Conservation (phyloP, 2,888 invertebrate species). For the Nephrotoma guestfalica region DNA sequence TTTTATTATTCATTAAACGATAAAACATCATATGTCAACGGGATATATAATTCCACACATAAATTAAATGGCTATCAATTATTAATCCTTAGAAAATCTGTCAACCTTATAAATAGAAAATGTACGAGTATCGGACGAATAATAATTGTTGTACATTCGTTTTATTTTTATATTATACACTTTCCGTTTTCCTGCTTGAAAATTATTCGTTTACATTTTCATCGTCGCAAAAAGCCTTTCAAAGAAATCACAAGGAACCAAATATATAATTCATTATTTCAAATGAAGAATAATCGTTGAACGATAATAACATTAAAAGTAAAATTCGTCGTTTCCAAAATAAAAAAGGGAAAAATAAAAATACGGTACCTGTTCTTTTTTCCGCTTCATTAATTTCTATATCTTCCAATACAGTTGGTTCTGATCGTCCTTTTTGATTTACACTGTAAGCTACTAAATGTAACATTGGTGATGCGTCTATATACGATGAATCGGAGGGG, state of each 20-base stretch:
- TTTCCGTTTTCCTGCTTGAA: not conserved
- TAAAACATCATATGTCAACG: not conserved
- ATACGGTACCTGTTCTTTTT: constrained; percentile 57
- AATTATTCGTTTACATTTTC: not conserved
- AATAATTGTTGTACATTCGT: not conserved
- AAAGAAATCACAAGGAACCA: not conserved
- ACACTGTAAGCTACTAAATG: constrained; percentile 67
- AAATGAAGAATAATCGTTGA: not conserved
- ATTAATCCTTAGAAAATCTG: not conserved
- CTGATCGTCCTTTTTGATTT: constrained; percentile 75
- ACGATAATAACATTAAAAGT: not conserved
- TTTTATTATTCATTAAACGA: not conserved
- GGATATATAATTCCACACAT: not conserved
- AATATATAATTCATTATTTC: not conserved
- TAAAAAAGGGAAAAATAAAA: not conserved
- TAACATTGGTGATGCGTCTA: constrained; percentile 42
- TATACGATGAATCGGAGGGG: constrained; percentile 28
- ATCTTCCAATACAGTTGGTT: constrained; percentile 66
- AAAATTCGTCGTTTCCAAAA: not conserved
- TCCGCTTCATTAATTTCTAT: constrained; percentile 79
- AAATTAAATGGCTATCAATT: not conserved
- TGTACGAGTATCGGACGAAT: not conserved
- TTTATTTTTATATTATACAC: not conserved
- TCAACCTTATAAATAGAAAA: not conserved
- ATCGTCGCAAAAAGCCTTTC: not conserved